phyloP scores from a whole-genome alignment of 2,113 vertebrate genomes.

The Sinocyclocheilus grahami region DNA sequence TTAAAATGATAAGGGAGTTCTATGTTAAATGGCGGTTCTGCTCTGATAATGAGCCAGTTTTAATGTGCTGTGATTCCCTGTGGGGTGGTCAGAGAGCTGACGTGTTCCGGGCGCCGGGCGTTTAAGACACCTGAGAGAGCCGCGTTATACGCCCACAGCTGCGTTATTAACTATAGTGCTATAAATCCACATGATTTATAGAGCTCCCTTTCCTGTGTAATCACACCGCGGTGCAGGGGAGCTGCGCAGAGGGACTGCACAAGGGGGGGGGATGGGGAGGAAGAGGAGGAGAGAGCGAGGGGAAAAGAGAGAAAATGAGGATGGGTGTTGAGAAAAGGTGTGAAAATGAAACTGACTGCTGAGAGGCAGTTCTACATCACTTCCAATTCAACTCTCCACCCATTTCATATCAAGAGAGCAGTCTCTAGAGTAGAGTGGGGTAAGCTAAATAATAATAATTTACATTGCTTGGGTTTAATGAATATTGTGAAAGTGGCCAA shows the following conservation, averaged over 20 bases:
- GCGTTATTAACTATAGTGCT: slow-evolving; percentile 74
- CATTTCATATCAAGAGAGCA: background rate
- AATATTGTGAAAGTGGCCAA: background rate
- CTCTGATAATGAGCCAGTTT: slow-evolving; percentile 35
- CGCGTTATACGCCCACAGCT: slow-evolving; percentile 68
- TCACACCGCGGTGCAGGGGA: slow-evolving; percentile 60
- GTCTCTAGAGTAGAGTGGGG: background rate
- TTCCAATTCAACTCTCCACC: slow-evolving; percentile 18
- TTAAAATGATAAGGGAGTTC: slow-evolving; percentile 20
- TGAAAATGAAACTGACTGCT: slow-evolving; percentile 20
- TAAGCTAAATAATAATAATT: background rate
- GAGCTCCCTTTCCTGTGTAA: slow-evolving; percentile 71
- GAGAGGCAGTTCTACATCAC: slow-evolving; percentile 8
- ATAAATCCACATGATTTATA: slow-evolving; percentile 76
- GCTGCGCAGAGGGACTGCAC: slow-evolving; percentile 40
- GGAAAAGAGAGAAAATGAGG: slow-evolving; percentile 6
- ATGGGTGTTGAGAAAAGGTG: slow-evolving; percentile 17
- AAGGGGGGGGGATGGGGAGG: background rate
- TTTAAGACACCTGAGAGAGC: slow-evolving; percentile 69
- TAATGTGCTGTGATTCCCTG: slow-evolving; percentile 46
- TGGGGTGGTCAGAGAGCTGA: slow-evolving; percentile 31
- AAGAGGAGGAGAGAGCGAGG: background rate
- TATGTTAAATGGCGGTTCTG: slow-evolving; percentile 40
- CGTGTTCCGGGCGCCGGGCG: slow-evolving; percentile 46
- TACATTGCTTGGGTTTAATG: background rate